Evolutionary conservation across 2,888 invertebrate genomes (phyloP).

Genomic region (Blomia tropicalis): DNA sequence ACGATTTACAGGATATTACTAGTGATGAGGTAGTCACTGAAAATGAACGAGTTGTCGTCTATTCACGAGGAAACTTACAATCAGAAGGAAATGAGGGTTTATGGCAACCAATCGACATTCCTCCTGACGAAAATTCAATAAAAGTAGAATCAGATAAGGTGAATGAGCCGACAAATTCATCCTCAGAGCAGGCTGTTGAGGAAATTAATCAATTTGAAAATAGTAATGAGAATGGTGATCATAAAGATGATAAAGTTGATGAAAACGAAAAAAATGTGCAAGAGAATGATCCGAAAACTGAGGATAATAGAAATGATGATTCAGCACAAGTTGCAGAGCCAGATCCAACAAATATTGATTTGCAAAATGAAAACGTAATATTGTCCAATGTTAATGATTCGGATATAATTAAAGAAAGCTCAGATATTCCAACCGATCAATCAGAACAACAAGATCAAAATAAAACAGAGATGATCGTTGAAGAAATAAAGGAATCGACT

Average conservation of each 20-base stretch:
- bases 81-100: not conserved
- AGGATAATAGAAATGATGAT: no score
- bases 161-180: not conserved
- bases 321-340: no score
- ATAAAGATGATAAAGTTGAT: not conserved
- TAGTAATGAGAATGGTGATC: not conserved
- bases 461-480: not conserved
- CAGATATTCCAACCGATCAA: no score
- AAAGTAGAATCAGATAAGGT: not conserved
- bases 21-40: not conserved
- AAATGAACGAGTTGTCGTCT: slow-evolving; percentile 1
- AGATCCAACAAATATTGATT: no score
- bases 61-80: not conserved
- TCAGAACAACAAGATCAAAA: no score
- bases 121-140: not conserved
- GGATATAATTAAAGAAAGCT: no score
- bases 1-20: not conserved
- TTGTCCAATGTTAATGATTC: no score
- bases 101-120: not conserved
- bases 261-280: not conserved
- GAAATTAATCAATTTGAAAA: slow-evolving; percentile 4
- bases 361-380: no score
- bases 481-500: no score
- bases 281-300: not conserved
- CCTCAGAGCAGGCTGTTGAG: slow-evolving; percentile 4